phyloP scores from a whole-genome alignment of 2,888 invertebrate genomes.

The Cephus pulcher region DNA sequence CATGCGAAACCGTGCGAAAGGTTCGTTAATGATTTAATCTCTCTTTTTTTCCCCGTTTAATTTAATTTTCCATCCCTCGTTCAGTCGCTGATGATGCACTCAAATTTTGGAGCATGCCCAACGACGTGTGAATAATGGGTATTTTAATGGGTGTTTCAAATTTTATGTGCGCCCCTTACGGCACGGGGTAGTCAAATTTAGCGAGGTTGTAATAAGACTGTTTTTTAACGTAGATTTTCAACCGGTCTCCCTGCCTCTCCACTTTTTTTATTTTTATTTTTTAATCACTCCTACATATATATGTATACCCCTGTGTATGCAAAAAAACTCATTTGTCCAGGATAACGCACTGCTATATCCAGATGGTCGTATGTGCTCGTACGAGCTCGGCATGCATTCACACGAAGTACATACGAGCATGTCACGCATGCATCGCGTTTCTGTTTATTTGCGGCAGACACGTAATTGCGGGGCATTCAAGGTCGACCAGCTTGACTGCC shows the following conservation, averaged over 20 bases:
- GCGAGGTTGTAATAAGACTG: not conserved
- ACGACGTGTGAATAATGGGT: not conserved
- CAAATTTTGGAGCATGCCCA: not conserved
- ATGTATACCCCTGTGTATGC: too few relatives aligned
- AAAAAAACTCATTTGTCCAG: not conserved
- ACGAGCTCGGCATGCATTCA: conserved; percentile 15
- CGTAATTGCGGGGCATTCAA: conserved; percentile 51
- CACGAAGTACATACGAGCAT: conserved; percentile 13
- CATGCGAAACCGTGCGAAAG: not conserved
- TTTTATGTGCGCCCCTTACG: not conserved
- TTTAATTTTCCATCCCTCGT: not conserved
- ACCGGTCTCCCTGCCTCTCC: not conserved
- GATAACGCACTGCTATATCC: not conserved
- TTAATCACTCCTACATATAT: not conserved
- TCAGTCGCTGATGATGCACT: not conserved
- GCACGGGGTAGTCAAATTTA: not conserved
- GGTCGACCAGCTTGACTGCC: conserved; percentile 46
- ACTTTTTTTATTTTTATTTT: not conserved
- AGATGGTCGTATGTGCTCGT: not conserved
- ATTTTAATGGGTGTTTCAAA: not conserved
- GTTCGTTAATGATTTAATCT: not conserved
- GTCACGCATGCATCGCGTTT: conserved; percentile 43
- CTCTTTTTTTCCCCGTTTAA: too few relatives aligned
- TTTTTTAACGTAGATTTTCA: not conserved
- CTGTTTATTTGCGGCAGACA: conserved; percentile 45